Evolutionary conservation across 1,140 invertebrate species (phyloP), one percentile per base, ranked within the genome.

Genomic region (Proctacanthus coquilletti): DNA sequence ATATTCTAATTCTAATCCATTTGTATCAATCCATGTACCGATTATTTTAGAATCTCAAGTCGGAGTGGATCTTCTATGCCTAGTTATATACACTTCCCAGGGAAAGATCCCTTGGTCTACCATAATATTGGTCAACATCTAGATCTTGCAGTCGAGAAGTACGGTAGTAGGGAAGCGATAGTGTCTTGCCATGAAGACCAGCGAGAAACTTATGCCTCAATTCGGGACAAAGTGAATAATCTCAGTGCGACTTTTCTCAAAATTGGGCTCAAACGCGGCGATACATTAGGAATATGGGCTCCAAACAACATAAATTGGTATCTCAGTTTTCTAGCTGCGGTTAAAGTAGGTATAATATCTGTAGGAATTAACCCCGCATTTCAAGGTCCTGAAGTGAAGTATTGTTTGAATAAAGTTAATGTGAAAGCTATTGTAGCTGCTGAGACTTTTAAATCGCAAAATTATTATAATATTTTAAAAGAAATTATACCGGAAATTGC

Each of bases 341-440:
- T 79, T 0, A 75, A 87, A 44, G 75, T 76, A 9, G 94, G 93
- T 1, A 59, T 92, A 1, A 71, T 92, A 40, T 59, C 81, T 40
- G 91, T 86, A 5, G 75, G 77, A 32, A 71, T 94, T 5, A 96
- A 97, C 61, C 88, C 89, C 1, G 67, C 71, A 0, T 94, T 85
- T 50, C 73, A 80, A 52, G 63, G 69, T 8, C 49, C 63, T 10
- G 92, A 97, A 55, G 40, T 95, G 1, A 68, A 75, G 36, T 91
- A 81, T 51, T 80, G 77, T 32, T 51, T 96, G 3, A 73, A 80
- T 6, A 86, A 88, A 62, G 81, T 86, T 10, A 64, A 66, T 9
- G 60, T 80, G 0, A 86, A 80, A 50, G 75, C 75, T 1, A 52
- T 93, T 1, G 51, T 94, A 4, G 66, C 75, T 2, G 69, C 75